Conservation (phyloP, 2,113 vertebrate genomes). For the Mugil cephalus region DNA sequence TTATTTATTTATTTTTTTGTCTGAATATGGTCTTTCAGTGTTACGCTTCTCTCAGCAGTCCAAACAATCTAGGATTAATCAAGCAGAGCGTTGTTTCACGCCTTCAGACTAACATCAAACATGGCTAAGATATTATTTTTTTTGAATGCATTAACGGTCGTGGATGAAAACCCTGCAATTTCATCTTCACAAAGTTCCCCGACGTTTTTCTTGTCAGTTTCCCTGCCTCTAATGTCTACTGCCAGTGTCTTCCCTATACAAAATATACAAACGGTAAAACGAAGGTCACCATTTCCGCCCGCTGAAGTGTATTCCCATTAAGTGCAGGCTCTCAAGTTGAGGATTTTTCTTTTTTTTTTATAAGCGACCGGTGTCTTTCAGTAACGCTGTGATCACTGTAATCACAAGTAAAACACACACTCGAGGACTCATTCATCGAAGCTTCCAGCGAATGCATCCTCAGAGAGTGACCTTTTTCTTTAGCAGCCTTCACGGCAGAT, state of each 20-base stretch:
- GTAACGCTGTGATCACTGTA: not conserved
- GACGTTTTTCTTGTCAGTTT: slow-evolving; percentile 28
- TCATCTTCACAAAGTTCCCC: slow-evolving; percentile 43
- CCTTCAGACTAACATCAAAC: slow-evolving; percentile 33
- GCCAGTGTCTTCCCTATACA: slow-evolving; percentile 26
- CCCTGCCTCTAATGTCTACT: slow-evolving; percentile 37
- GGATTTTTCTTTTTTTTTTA: not conserved
- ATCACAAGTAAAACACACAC: slow-evolving; percentile 9
- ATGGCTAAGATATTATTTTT: slow-evolving; percentile 40
- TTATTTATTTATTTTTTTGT: too few relatives aligned
- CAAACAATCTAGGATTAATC: slow-evolving; percentile 31
- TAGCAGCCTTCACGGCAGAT: not conserved
- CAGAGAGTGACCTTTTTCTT: not conserved
- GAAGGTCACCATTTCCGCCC: slow-evolving; percentile 17
- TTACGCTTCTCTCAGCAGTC: not conserved
- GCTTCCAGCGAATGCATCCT: not conserved
- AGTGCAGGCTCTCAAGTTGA: slow-evolving; percentile 10
- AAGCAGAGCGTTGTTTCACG: slow-evolving; percentile 7
- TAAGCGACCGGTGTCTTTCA: not conserved
- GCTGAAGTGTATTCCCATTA: slow-evolving; percentile 24
- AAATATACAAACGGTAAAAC: slow-evolving; percentile 11
- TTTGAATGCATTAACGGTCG: slow-evolving; percentile 34
- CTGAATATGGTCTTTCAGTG: not conserved
- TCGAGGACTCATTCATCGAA: not conserved
- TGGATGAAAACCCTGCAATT: slow-evolving; percentile 45